Conservation (phyloP, 2,113 vertebrate genomes). For the Bubalus kerabau region DNA sequence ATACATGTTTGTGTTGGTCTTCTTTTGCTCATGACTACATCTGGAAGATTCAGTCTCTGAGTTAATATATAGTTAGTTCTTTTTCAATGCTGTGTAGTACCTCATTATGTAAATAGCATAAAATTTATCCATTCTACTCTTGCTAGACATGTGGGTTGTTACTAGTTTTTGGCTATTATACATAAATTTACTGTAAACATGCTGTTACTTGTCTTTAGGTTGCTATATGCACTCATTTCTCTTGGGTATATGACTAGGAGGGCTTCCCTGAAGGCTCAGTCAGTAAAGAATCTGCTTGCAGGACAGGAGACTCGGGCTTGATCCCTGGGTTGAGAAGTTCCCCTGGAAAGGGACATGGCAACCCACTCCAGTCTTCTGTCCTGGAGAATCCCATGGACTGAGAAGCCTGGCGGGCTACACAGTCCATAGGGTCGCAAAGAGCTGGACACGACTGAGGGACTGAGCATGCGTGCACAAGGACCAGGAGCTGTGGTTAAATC, state of each 20-base stretch:
- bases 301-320: accelerated
- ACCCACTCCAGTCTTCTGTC: background rate
- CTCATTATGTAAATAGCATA: background rate
- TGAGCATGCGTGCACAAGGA: background rate
- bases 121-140: background rate
- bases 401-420: background rate
- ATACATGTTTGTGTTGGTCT: background rate
- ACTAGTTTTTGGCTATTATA: conserved; percentile 5
- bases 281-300: background rate
- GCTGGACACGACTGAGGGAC: background rate
- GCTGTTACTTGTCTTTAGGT: background rate
- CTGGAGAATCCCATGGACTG: background rate
- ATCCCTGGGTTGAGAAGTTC: background rate
- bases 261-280: background rate
- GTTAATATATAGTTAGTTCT: background rate
- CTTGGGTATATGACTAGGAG: background rate
- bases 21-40: background rate
- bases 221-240: background rate
- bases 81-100: background rate
- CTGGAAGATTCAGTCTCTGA: background rate
- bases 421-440: background rate
- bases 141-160: conserved; percentile 16
- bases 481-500: background rate
- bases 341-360: background rate
- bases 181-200: background rate